Evolutionary conservation across 2,113 vertebrate species (phyloP), one percentile per base, ranked within the genome.

Genomic region (Centropus unirufus): DNA sequence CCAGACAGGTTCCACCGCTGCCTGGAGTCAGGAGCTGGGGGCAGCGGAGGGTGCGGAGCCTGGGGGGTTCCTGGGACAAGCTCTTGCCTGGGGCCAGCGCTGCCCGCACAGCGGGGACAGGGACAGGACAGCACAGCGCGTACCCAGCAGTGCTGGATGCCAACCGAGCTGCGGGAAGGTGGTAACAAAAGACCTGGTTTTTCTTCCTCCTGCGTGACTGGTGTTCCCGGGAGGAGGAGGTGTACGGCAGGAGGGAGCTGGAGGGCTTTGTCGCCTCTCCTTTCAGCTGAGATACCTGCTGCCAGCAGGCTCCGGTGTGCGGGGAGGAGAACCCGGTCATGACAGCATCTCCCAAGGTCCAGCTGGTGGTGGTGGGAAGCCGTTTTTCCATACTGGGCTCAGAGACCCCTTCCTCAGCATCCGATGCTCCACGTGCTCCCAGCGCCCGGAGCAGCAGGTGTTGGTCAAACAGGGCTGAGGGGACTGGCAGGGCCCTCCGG

Each of bases 261-360:
- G 66, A 39, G 52, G 13, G 58, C 70, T 95, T 52, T 58, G 39
- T 57, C 8, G 0, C 58, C 58, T 72, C 17, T 76, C 5, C 44
- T 83, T 32, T 34, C 52, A 51, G 34, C 34, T 0, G 0, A 70
- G 24, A 23, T 30, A 2, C 13, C 30, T 39, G 1, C 46, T 55
- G 66, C 55, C 59, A 13, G 47, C 61, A 70, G 70, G 1, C 27
- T 52, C n/a, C 2, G 0, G 23, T 9, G 52, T 3, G 3, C 1
- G 6, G 20, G 44, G 23, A 22, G 5, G 6, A 57, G 81, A 69
- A 44, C 54, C 0, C 0, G 73, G 24, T 13, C 2, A 0, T 4
- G 18, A 16, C 73, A 44, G 68, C 51, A 44, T 42, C 46, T 57
- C 29, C 66, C 14, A 6, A 66, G 57, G 34, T 11, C 51, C 68